These are phyloP conservation scores for Saguinus oedipus DNA, from an alignment of 2,797 vertebrate species.

Conservation along the genomic window DNA sequence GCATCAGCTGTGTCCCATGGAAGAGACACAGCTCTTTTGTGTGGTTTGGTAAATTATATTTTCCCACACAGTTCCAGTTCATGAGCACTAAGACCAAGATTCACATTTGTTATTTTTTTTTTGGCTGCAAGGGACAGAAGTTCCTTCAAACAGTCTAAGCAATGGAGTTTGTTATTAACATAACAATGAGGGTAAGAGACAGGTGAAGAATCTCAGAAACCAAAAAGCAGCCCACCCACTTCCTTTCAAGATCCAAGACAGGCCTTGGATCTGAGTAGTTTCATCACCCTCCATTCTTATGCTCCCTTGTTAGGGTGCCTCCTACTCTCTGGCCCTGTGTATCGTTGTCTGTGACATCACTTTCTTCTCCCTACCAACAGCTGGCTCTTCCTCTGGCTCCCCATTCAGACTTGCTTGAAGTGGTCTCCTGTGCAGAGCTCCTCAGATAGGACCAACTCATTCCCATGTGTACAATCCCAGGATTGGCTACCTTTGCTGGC, in stretches of 20 bases:
- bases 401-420: background rate
- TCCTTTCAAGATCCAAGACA: background rate
- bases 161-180: background rate
- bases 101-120: background rate
- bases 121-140: background rate
- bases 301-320: background rate
- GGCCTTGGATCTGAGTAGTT: background rate
- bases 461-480: background rate
- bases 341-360: background rate
- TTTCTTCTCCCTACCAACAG: background rate
- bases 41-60: background rate
- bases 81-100: background rate
- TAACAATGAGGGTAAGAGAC: background rate
- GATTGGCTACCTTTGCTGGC: background rate
- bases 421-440: background rate
- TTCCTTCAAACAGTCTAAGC: background rate
- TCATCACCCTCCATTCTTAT: background rate
- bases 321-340: background rate
- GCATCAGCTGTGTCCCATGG: background rate
- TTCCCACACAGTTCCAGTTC: background rate
- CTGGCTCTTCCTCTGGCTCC: background rate
- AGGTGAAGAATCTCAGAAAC: background rate
- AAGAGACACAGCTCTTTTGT: background rate
- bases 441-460: background rate
- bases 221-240: background rate